Conservation (phyloP, 2,797 vertebrate species). For the Enteromius afrohamiltoni region DNA sequence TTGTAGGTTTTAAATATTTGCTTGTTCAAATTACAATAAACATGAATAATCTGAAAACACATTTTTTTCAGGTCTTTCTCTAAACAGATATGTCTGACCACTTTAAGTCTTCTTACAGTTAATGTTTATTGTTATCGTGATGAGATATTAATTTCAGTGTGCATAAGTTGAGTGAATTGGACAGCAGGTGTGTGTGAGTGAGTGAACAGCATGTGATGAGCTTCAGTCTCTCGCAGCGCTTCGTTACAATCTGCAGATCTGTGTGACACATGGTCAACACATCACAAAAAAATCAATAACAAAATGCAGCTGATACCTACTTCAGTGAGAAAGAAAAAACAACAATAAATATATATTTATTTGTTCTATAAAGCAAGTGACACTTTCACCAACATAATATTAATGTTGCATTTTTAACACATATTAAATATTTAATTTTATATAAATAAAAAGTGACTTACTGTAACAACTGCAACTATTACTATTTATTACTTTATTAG, state of each 20-base stretch:
- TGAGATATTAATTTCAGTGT: neutral
- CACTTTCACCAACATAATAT: neutral
- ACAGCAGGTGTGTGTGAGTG: conserved; percentile 42
- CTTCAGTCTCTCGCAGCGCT: conserved; percentile 67
- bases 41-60: neutral
- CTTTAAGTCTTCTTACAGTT: neutral
- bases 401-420: neutral
- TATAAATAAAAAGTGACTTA: no score
- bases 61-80: neutral
- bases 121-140: neutral
- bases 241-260: conserved; percentile 73
- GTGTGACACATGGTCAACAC: conserved; percentile 72
- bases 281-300: conserved; percentile 48
- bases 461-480: no score
- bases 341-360: neutral
- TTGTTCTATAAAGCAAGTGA: neutral
- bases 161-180: neutral
- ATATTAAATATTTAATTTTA: no score
- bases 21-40: neutral
- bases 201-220: conserved; percentile 43
- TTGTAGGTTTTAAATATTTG: neutral
- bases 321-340: neutral
- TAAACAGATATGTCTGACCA: neutral
- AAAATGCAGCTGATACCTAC: neutral
- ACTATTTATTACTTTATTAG: no score